Percentiles rank a stretch among this genome's conserved stretches.
Evolutionary conservation across 2,797 vertebrate species (phyloP).

Genomic region (Eutrigla gurnardus): DNA sequence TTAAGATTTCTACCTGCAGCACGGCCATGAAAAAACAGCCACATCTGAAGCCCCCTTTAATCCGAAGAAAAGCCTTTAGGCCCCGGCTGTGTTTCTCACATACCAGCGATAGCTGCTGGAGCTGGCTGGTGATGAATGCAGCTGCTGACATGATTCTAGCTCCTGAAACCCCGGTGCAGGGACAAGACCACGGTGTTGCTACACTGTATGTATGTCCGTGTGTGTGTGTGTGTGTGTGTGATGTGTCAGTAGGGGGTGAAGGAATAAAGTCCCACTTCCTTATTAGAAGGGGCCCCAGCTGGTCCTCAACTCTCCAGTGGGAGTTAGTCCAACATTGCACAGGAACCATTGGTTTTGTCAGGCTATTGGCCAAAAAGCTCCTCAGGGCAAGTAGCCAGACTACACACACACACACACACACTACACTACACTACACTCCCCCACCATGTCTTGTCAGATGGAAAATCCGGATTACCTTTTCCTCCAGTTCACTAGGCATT

Average conservation of each 20-base stretch:
- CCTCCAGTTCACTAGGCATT: slow-evolving; percentile 75
- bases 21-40: slow-evolving; percentile 41
- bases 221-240: slow-evolving; percentile 1
- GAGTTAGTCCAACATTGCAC: slow-evolving; percentile 67
- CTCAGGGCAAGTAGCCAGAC: slow-evolving; percentile 66
- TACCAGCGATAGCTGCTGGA: slow-evolving; percentile 62
- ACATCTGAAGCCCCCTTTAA: slow-evolving; percentile 62
- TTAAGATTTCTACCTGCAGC: slow-evolving; percentile 62
- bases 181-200: slow-evolving; percentile 45
- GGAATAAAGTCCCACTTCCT: slow-evolving; percentile 75
- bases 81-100: slow-evolving; percentile 73
- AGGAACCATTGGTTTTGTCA: slow-evolving; percentile 76
- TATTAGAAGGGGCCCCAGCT: slow-evolving; percentile 79
- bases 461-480: slow-evolving; percentile 81
- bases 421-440: slow-evolving; percentile 22
- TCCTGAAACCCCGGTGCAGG: slow-evolving; percentile 48
- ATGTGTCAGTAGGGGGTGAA: slow-evolving; percentile 56
- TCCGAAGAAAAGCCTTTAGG: slow-evolving; percentile 72
- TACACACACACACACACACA: slow-evolving; percentile 40
- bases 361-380: slow-evolving; percentile 76
- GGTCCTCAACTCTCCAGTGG: slow-evolving; percentile 69
- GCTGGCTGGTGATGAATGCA: slow-evolving; percentile 73
- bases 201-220: slow-evolving; percentile 38
- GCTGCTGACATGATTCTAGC: slow-evolving; percentile 75
- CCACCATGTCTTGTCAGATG: slow-evolving; percentile 74